Base-by-base conservation (phyloP, 2,797 vertebrate species). In the Eleutherodactylus coqui region DNA sequence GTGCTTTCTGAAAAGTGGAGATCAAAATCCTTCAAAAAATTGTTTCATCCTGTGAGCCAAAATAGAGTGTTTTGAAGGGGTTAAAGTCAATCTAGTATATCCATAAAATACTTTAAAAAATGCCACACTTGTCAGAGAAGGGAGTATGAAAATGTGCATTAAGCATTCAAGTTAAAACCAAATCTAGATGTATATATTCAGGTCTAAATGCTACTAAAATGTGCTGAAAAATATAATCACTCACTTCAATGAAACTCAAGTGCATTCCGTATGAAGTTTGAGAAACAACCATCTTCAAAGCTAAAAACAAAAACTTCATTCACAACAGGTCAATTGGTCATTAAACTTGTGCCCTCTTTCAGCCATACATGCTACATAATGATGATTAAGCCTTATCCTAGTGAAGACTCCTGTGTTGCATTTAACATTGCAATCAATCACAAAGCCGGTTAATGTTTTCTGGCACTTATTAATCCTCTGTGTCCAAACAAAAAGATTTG, bases 381-480 rank as follows among this genome's bases (percentile, higher is more conserved):
- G 81, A 83, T 83, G 69, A 83, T 73, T 75, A 75, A 75, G 81
- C 51, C 36, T 34, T 14, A 17, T 83, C 24, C 55, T 21, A 49
- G 27, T 62, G 67, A 49, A 75, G 43, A 51, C 5, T 32, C 70
- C n/a, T 43, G 34, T 79, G 60, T 62, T 73, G 62, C 47, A 38
- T 58, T 64, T 45, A 51, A 83, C 86, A 83, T 84, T 85, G 86
- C 81, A 27, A 88, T 90, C 88, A 88, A 75, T 70, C 86, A 82
- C 75, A 83, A 89, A 84, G 43, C 88, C 81, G 87, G 89, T 87
- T 83, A 87, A 91, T 90, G 88, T 88, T 84, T 91, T 92, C 80
- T 86, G 86, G 89, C 89, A 93, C 92, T 93, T 93, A 92, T 91
- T 79, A 91, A 88, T 89, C 93, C 94, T 93, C 92, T 89, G 86